Evolutionary conservation across 1,140 invertebrate genomes (phyloP), one percentile per base, ranked within the genome.

Genomic region (Caenorhabditis remanei): DNA sequence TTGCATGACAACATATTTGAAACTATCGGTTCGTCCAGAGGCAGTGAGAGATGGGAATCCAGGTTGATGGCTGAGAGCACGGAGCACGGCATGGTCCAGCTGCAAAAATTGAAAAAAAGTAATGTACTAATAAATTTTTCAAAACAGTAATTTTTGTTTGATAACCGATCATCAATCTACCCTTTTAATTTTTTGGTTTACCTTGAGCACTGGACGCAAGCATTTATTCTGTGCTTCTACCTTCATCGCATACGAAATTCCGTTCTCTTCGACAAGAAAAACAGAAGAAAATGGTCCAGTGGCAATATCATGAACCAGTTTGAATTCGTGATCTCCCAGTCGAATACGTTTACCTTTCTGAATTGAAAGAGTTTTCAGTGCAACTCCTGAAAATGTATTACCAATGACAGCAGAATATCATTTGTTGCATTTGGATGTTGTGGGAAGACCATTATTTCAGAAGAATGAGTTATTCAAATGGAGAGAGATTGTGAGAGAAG

Each of bases 1-100:
- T 71, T 87, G 87, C 87, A 87, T 87, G 4, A 87, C 87, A 46
- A 84, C 24, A 43, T 87, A 87, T 40, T 87, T 87, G 61, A 87
- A 87, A 24, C 21, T 41, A 48, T 83, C 58, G 16, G 87, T 87
- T 11, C 87, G 40, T 67, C 87, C 87, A 8, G 87, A 48, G 46
- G 48, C 82, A 11, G 63, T 56, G 7, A 84, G 53, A 0, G 16
- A 24, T 4, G 87, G 87, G 83, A 87, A 87, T 13, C 87, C 87
- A 2, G 71, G n/a, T 24, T 79, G 43, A 14, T 79, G 13, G 9
- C 71, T 46, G 4, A 79, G 46, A 11, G 43, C 46, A 11, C 5
- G 13, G 43, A 79, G 71, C 4, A 79, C 71, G 14, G 71, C 71
- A 24, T 79, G 71, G n/a, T 79, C 71, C 0, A 79, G 71, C 71